Percentiles rank a stretch among this genome's conserved stretches.
Evolutionary conservation across 2,797 vertebrate genomes (phyloP).

Genomic region (Clamator glandarius): DNA sequence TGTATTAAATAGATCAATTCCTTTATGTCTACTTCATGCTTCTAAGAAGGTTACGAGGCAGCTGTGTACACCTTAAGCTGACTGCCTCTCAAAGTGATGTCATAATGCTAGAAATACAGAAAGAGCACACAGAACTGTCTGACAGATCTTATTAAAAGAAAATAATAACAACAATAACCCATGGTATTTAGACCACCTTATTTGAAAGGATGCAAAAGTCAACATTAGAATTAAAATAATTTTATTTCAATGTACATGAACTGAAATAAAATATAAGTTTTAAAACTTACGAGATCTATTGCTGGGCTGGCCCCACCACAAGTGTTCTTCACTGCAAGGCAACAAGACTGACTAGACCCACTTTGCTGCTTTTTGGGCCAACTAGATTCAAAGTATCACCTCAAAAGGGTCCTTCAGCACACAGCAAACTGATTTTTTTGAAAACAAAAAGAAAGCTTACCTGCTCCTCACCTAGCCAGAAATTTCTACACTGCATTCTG

Average conservation of each 20-base stretch:
- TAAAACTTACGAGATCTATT: conserved; percentile 52
- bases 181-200: not conserved
- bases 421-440: not conserved
- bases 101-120: not conserved
- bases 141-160: not conserved
- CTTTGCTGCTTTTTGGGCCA: not conserved
- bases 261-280: conserved; percentile 54
- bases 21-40: not conserved
- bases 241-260: conserved; percentile 67
- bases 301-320: conserved; percentile 58
- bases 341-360: not conserved
- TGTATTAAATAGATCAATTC: not conserved
- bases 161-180: not conserved
- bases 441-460: not conserved
- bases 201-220: not conserved
- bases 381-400: not conserved
- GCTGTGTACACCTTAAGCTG: not conserved
- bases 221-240: conserved; percentile 54
- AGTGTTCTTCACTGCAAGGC: not conserved
- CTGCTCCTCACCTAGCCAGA: not conserved
- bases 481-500: not conserved
- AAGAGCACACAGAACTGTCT: not conserved
- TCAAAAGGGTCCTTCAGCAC: conserved; percentile 8
- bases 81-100: not conserved
- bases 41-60: not conserved